Evolutionary conservation across 2,113 vertebrate species (phyloP), one percentile per base, ranked within the genome.

Genomic region (Synchiropus splendidus): DNA sequence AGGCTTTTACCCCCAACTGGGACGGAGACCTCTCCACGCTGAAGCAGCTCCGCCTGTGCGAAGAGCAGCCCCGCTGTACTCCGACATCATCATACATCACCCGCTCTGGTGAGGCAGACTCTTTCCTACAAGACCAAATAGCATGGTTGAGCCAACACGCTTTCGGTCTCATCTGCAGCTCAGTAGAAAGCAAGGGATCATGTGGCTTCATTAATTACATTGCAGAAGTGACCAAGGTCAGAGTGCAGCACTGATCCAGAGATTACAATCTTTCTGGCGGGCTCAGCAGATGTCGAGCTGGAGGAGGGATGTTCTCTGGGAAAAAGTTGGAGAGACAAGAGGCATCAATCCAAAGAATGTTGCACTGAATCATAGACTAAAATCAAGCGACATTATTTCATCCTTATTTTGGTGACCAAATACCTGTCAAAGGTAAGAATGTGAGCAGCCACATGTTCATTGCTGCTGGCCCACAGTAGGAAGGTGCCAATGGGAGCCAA

Each of bases 121-220:
- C 16, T 17, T 1, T 32, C 2, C 46, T 15, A 11, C 14, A 42
- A 27, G 14, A 32, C 31, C 15, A 12, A 58, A 18, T 16, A 9
- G n/a, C 45, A n/a, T 16, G 18, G 31, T 21, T 41, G 39, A 37
- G 14, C 46, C 10, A 31, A 34, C 13, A 41, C 50, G 18, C 32
- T 37, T 37, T 37, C 14, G n/a, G 9, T 37, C 16, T 36, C 27
- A 11, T 12, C 11, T 14, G 31, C 16, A 31, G 42, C 16, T 12
- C 9, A 9, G 31, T 4, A 15, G 30, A 34, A 31, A 32, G 14
- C 17, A 30, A 34, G 16, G 30, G 9, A 16, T 34, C 42, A 14
- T 34, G 42, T 31, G 13, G 43, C 33, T 34, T 45, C 33, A 45
- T 45, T 45, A 45, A 45, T 45, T 34, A 45, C 31, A n/a, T 3